phyloP scores from a whole-genome alignment of 1,140 invertebrate species.

The Geopemphigus sp. region DNA sequence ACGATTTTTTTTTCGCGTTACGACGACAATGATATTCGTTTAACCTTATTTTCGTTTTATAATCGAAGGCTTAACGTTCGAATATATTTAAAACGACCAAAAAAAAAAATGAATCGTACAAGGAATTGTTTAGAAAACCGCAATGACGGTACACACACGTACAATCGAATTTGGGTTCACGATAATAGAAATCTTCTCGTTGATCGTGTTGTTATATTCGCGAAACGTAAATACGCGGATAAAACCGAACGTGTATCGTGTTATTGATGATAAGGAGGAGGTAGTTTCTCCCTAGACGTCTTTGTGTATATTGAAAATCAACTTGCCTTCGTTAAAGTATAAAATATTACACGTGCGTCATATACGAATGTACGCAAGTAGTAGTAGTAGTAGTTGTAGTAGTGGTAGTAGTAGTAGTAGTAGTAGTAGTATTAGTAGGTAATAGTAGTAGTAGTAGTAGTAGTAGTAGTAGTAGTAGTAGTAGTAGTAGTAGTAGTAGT shows the following conservation, averaged over 20 bases:
- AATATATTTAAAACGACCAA: not conserved
- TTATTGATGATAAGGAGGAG: not conserved
- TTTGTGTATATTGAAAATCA: not conserved
- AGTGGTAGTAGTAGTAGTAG: conserved; percentile 1
- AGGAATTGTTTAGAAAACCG: not conserved
- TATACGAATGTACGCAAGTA: not conserved
- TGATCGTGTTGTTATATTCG: not conserved
- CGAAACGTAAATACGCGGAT: not conserved
- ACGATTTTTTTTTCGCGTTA: not conserved
- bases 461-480: conserved; percentile 12
- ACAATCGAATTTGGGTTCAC: conserved; percentile 11
- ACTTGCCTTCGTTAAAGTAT: not conserved
- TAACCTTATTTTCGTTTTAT: conserved; percentile 23
- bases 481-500: conserved; percentile 10
- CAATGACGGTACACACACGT: not conserved
- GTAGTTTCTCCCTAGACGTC: not conserved
- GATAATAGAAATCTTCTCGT: not conserved
- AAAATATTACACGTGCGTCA: not conserved
- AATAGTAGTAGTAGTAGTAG: conserved; percentile 13
- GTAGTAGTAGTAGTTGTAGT: conserved; percentile 9
- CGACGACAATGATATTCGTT: not conserved
- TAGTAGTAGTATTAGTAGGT: not conserved
- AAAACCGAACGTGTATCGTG: not conserved
- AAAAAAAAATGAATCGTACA: conserved; percentile 1
- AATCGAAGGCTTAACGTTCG: not conserved